Conservation (phyloP, 2,113 vertebrate genomes). For the Microcebus lehilahytsara region DNA sequence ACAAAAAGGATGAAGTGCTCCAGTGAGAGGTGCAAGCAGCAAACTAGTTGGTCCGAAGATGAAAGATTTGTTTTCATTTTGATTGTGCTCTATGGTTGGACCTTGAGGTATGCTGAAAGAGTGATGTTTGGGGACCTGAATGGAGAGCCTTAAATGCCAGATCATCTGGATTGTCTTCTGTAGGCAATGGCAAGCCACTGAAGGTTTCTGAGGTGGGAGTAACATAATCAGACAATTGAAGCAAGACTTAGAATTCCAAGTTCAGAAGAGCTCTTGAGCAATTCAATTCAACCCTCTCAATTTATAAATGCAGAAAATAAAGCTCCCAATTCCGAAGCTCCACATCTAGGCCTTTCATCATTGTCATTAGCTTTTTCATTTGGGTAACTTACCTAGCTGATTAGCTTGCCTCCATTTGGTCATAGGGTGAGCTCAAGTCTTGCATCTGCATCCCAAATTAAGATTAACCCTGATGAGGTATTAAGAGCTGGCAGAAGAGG, state of each 20-base stretch:
- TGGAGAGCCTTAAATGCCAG: background rate
- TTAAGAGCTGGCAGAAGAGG: background rate
- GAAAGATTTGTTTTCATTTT: background rate
- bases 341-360: background rate
- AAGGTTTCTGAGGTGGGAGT: background rate
- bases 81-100: background rate
- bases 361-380: background rate
- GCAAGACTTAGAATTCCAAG: conserved; percentile 15
- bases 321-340: background rate
- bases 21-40: background rate
- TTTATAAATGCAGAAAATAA: background rate
- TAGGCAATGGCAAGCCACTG: background rate
- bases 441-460: background rate
- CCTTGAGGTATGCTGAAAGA: background rate
- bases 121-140: background rate
- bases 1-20: background rate
- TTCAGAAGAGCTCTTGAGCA: background rate
- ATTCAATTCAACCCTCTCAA: background rate
- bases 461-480: background rate
- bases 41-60: background rate
- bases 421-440: background rate
- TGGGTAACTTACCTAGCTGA: background rate
- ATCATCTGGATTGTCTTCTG: background rate
- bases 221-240: background rate
- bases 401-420: background rate